A percentile compares a stretch with the other conserved stretches of the same genome.
These are phyloP conservation scores for Protonemura montana DNA, from an alignment of 2,888 invertebrate genomes.

Conservation along the genomic window DNA sequence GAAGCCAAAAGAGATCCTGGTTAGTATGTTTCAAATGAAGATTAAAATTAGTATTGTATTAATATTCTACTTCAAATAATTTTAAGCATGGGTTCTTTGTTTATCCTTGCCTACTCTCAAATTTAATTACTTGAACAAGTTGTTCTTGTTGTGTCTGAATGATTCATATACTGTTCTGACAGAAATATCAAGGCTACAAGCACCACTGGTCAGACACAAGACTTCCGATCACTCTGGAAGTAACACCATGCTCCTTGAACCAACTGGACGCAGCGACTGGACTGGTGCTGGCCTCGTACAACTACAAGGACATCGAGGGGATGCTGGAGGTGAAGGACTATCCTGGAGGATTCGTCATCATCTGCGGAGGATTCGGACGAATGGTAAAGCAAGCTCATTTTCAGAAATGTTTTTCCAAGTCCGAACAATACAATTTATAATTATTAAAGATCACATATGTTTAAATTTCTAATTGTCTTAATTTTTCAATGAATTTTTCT, in stretches of 20 bases:
- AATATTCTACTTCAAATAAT: too few species aligned
- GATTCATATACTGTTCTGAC: constrained; percentile 52
- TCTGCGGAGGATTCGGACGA: constrained; percentile 89
- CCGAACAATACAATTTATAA: too few species aligned
- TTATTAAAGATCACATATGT: too few species aligned
- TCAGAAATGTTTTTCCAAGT: too few species aligned
- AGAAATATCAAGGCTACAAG: constrained; percentile 91
- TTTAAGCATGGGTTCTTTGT: too few species aligned
- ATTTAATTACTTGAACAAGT: too few species aligned
- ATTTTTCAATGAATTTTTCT: not conserved
- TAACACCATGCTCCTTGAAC: constrained; percentile 90
- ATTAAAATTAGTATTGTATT: not conserved
- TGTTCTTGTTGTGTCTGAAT: too few species aligned
- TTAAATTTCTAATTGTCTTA: not conserved
- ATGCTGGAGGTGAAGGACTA: constrained; percentile 84
- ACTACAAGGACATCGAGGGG: constrained; percentile 86
- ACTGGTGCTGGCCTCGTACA: constrained; percentile 80
- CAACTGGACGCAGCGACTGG: constrained; percentile 90
- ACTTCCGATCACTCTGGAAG: constrained; percentile 86
- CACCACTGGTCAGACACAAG: constrained; percentile 96
- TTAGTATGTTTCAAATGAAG: constrained; percentile 55
- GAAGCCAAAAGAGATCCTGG: constrained; percentile 79
- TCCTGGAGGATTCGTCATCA: constrained; percentile 91
- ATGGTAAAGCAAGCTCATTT: constrained; percentile 61
- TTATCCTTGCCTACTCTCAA: too few species aligned